Evolutionary conservation across 2,797 vertebrate genomes (phyloP).

Genomic region (Synanceia verrucosa): DNA sequence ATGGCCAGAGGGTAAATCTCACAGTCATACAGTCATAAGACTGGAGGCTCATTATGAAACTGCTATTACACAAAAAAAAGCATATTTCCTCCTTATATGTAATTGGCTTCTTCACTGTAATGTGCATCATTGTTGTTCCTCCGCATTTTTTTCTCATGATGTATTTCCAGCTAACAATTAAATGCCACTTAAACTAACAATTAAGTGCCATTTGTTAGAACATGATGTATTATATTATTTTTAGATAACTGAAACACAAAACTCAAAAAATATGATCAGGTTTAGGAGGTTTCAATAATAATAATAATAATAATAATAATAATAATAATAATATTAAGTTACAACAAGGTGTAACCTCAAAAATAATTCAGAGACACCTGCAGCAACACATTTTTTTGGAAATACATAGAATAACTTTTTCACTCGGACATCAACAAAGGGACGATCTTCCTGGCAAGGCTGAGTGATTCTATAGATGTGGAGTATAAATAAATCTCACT

Average conservation of each 20-base stretch:
- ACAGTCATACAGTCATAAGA: conserved; percentile 15
- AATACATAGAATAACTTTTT: background rate
- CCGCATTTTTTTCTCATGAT: conserved; percentile 37
- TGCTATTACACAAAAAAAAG: background rate
- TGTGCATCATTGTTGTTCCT: conserved; percentile 19
- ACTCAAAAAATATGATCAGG: background rate
- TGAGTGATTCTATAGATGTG: conserved; percentile 14
- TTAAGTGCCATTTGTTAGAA: conserved; percentile 7
- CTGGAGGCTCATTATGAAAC: background rate
- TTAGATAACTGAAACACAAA: background rate
- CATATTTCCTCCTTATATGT: conserved; percentile 9
- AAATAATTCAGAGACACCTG: background rate
- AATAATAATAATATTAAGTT: background rate
- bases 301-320: conserved; percentile 1
- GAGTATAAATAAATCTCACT: conserved; percentile 37
- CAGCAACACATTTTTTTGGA: background rate
- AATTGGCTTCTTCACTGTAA: conserved; percentile 9
- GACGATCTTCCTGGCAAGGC: conserved; percentile 20
- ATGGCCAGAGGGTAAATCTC: conserved; percentile 28
- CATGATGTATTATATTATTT: background rate
- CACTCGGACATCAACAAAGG: conserved; percentile 5
- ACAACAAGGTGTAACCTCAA: background rate
- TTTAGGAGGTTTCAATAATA: background rate
- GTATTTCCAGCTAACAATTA: no score
- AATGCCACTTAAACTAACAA: conserved; percentile 7